Percentiles rank a stretch among this genome's conserved stretches.
These are phyloP conservation scores for Brachypterus glaber DNA, from an alignment of 2,888 invertebrate genomes.

Conservation along the genomic window DNA sequence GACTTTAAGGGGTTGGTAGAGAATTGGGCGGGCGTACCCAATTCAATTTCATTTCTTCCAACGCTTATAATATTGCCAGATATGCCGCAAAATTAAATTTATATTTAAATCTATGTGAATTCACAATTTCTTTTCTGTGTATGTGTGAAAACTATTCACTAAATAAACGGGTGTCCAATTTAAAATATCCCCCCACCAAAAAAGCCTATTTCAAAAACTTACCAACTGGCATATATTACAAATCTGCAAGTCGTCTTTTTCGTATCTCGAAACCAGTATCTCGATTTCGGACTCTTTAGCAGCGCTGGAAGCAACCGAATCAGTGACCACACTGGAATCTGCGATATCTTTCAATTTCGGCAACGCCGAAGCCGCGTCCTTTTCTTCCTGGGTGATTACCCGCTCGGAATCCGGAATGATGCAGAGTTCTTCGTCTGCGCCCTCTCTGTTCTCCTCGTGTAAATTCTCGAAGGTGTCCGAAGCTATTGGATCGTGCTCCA, in stretches of 20 bases:
- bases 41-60: too few species aligned
- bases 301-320: slow-evolving; percentile 14
- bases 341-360: slow-evolving; percentile 30
- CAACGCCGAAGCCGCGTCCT: slow-evolving; percentile 45
- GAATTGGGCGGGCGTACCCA: too few species aligned
- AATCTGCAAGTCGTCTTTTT: slow-evolving; percentile 31
- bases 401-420: slow-evolving; percentile 59
- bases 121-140: too few species aligned
- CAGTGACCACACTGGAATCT: slow-evolving; percentile 33
- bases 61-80: too few species aligned
- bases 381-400: slow-evolving; percentile 55
- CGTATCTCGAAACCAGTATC: slow-evolving; percentile 25
- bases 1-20: too few species aligned
- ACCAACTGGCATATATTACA: slow-evolving; percentile 45
- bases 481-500: slow-evolving; percentile 30
- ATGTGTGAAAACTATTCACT: too few species aligned
- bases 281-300: slow-evolving; percentile 9
- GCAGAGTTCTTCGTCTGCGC: slow-evolving; percentile 59
- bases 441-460: slow-evolving; percentile 36
- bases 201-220: slow-evolving; percentile 17
- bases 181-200: not conserved
- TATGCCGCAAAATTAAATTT: too few species aligned
- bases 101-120: too few species aligned
- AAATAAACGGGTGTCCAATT: too few species aligned
- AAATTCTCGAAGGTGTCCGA: slow-evolving; percentile 25